Evolutionary conservation across 2,113 vertebrate species (phyloP).

Genomic region (Tachysurus fulvidraco): DNA sequence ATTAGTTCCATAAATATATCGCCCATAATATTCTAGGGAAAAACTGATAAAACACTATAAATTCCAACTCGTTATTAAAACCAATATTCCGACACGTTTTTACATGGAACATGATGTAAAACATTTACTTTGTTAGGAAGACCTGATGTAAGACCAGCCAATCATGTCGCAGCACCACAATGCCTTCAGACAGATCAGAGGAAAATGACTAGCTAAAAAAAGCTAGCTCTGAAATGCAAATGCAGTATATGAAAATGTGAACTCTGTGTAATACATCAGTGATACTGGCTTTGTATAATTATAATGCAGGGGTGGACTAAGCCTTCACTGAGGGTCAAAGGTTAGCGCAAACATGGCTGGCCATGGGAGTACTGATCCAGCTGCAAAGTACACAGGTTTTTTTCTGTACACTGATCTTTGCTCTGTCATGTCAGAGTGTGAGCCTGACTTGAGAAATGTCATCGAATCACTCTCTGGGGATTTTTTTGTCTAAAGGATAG

Average conservation of each 20-base stretch:
- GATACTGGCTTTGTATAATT: background rate
- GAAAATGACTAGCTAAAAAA: no score
- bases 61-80: no score
- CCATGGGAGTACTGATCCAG: background rate
- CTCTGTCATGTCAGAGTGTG: conserved; percentile 11
- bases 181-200: no score
- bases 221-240: background rate
- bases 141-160: no score
- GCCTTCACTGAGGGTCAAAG: background rate
- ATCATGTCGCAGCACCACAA: no score
- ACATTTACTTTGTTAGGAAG: background rate
- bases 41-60: no score
- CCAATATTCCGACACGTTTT: no score
- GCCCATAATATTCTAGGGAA: no score
- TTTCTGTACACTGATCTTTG: conserved; percentile 3
- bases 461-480: background rate
- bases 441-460: background rate
- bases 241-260: background rate
- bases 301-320: background rate
- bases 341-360: background rate
- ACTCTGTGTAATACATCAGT: background rate
- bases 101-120: no score
- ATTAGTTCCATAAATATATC: no score
- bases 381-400: background rate
- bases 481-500: background rate